A percentile compares a stretch with the other conserved stretches of the same genome.
Conservation (phyloP, 2,888 invertebrate genomes). For the Eupsilia transversa region DNA sequence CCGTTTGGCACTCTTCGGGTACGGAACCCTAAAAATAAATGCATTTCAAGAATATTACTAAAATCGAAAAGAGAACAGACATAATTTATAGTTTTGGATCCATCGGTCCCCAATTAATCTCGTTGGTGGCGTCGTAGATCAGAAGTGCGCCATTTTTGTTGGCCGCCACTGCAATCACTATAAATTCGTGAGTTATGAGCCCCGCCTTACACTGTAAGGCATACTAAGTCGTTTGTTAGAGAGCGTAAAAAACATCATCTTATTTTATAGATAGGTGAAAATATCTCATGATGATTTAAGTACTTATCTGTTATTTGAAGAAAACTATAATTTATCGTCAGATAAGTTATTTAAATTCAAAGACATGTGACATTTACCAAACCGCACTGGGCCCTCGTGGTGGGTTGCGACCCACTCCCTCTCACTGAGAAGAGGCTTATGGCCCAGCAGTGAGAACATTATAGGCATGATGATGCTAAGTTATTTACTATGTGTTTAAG, state of each 20-base stretch:
- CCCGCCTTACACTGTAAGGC: conserved; percentile 58
- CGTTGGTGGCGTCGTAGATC: conserved; percentile 47
- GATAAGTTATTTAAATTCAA: no score
- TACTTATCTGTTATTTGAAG: no score
- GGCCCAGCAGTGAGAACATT: no score
- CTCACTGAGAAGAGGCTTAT: no score
- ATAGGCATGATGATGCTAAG: no score
- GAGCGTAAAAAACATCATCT: conserved; percentile 40
- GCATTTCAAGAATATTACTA: not conserved
- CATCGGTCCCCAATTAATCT: conserved; percentile 50
- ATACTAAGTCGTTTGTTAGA: conserved; percentile 40
- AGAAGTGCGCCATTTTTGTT: conserved; percentile 59
- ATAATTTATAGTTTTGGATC: conserved; percentile 45
- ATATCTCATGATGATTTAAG: conserved; percentile 17
- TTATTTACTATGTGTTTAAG: no score
- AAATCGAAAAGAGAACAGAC: conserved; percentile 15
- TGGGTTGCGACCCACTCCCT: no score
- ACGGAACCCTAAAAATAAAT: no score
- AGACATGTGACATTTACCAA: no score
- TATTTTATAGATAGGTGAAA: conserved; percentile 34
- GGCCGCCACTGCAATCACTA: conserved; percentile 61
- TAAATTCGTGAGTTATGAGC: conserved; percentile 61
- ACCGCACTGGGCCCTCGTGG: no score
- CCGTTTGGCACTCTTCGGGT: no score
- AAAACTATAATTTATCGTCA: no score